Percentiles rank a stretch among this genome's conserved stretches.
phyloP scores from a whole-genome alignment of 92 coral and sea anemone genomes.

The Umimayanthus kanabou region DNA sequence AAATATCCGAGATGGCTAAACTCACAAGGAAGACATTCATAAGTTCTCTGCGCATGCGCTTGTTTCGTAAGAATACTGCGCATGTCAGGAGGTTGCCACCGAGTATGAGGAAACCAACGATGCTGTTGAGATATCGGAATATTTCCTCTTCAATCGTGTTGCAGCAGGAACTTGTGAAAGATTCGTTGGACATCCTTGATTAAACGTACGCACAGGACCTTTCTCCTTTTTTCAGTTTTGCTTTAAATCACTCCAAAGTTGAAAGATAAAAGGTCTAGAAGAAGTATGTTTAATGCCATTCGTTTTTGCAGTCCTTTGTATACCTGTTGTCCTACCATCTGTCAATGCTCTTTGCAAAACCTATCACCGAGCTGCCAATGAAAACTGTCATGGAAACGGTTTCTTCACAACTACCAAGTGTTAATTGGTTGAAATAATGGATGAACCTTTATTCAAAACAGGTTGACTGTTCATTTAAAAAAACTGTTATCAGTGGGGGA shows the following conservation, averaged over 20 bases:
- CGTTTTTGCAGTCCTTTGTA: too few relatives aligned
- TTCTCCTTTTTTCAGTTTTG: not conserved
- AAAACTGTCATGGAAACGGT: too few relatives aligned
- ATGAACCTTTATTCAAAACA: too few relatives aligned
- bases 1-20: conserved; percentile 20
- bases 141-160: not conserved
- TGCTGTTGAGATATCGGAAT: not conserved
- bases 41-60: conserved; percentile 5
- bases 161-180: conserved; percentile 3
- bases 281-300: too few relatives aligned
- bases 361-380: too few relatives aligned
- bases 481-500: too few relatives aligned
- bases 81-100: conserved; percentile 16
- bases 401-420: too few relatives aligned
- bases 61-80: not conserved
- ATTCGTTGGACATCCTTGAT: not conserved
- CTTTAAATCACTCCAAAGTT: not conserved
- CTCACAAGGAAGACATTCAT: conserved; percentile 28
- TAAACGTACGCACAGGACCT: not conserved
- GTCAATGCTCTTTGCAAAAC: too few relatives aligned
- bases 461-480: too few relatives aligned
- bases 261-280: too few relatives aligned
- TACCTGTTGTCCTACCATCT: too few relatives aligned
- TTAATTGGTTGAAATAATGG: too few relatives aligned
- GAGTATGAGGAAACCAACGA: conserved; percentile 7